phyloP scores from a whole-genome alignment of 64 coral and sea anemone genomes.

The Montipora cactus region DNA sequence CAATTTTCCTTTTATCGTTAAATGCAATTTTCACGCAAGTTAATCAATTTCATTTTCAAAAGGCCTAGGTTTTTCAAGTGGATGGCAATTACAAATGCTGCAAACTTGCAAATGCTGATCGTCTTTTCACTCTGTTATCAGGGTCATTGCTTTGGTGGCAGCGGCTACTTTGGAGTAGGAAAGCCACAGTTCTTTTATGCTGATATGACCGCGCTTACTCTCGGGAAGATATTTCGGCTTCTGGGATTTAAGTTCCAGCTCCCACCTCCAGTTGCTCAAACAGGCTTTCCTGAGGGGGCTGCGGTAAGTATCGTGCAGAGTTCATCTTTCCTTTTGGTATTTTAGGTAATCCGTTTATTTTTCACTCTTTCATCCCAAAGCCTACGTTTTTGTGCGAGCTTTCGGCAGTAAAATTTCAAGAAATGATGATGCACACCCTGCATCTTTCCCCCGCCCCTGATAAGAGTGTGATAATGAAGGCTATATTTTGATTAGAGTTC shows the following conservation, averaged over 20 bases:
- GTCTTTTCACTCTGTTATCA: slow-evolving; percentile 4
- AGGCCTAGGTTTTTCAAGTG: background rate
- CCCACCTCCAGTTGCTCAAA: slow-evolving; percentile 83
- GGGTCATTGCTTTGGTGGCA: slow-evolving; percentile 98
- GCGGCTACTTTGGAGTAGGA: slow-evolving; percentile 88
- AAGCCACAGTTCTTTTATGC: slow-evolving; percentile 87
- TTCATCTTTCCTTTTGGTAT: background rate
- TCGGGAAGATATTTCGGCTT: slow-evolving; percentile 91
- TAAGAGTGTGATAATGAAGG: no score
- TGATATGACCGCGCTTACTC: slow-evolving; percentile 81
- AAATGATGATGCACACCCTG: no score
- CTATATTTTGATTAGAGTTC: no score
- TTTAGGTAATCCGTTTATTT: background rate
- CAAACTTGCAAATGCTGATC: no score
- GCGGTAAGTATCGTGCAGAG: slow-evolving; percentile 35
- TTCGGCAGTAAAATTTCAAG: no score
- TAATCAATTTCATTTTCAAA: no score
- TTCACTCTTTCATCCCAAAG: background rate
- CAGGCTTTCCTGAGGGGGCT: slow-evolving; percentile 84
- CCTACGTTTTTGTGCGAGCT: no score
- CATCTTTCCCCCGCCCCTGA: no score
- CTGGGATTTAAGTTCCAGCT: slow-evolving; percentile 79
- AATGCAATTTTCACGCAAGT: no score
- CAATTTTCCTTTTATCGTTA: no score
- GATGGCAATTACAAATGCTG: no score